Base-by-base conservation (phyloP, 2,888 invertebrate genomes). In the Nemotelus pantherinus region DNA sequence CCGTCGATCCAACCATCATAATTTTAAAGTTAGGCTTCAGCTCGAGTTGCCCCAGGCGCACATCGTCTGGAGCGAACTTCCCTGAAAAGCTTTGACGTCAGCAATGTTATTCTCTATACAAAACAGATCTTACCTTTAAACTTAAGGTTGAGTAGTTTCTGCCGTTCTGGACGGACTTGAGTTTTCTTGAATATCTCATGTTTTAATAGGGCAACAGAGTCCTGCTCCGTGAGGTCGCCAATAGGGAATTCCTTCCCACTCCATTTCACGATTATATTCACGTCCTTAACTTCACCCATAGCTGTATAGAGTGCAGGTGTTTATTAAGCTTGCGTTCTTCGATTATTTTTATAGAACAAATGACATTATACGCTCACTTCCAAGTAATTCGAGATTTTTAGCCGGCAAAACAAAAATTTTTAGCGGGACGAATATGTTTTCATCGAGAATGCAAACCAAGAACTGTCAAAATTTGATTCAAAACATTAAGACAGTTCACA, bases 1-100 rank as follows among this genome's bases (percentile, higher is more conserved):
- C 98, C 2, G 95, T 88, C 0, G 97, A 97, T 0, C 98, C 98
- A 91, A 98, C 97, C 94, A 98, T 94, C 96, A 98, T 97, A 9
- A 98, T 90, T 87, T 97, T 97, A 81, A 95, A 93, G 77, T 95
- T 95, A 0, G 93, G 92, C 85, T 97, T 97, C 47, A 98, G 87
- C 82, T 93, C 94, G 79, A 97, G 85, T 71, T 91, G 90, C 0
- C 91, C 90, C n/a, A 98, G 88, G 67, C 91, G 90, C 81, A 92
- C 91, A 81, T 93, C 93, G 86, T 97, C 95, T 68, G 92, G 91
- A 0, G 96, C 94, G 70, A 92, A 90, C 89, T 96, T 96, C 25
- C 96, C 97, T 96, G 83, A 43, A 83, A 80, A 78, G 68, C 10
- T 77, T 63, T 43, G 58, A 41, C 5, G 2, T 43, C 4, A 71